A percentile compares a stretch with the other conserved stretches of the same genome.
Conservation (phyloP, 30 jellyfish, hydroid and myxozoan genomes). For the Hydractinia echinata region DNA sequence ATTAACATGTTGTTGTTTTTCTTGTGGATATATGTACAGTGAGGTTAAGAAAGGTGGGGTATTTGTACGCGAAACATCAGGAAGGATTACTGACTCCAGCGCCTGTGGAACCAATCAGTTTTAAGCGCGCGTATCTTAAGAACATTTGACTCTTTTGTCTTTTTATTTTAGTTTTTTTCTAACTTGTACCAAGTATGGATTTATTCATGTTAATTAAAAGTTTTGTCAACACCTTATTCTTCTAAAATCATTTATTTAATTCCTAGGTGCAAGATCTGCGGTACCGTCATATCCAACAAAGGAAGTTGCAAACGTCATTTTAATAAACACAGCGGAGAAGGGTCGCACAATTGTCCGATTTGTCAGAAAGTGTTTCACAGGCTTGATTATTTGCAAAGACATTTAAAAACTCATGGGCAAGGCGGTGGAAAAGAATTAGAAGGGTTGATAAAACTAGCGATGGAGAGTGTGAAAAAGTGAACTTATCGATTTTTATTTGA, state of each 20-base stretch:
- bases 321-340: slow-evolving; percentile 7
- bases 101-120: no score
- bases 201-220: no score
- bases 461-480: slow-evolving; percentile 2
- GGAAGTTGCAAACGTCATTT: slow-evolving; percentile 21
- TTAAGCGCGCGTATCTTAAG: no score
- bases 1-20: no score
- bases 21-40: no score
- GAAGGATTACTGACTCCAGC: no score
- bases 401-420: slow-evolving; percentile 7
- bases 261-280: slow-evolving; percentile 16
- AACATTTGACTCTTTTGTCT: no score
- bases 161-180: no score
- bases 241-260: neutral
- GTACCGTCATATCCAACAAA: slow-evolving; percentile 9
- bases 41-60: no score
- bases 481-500: no score
- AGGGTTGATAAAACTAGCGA: slow-evolving; percentile 15
- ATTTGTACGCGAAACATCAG: no score
- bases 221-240: neutral
- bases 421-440: slow-evolving; percentile 1
- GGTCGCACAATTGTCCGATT: slow-evolving; percentile 10
- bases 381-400: slow-evolving; percentile 9
- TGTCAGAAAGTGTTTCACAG: slow-evolving; percentile 13
- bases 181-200: no score